Base-by-base conservation (phyloP, 2,888 invertebrate genomes). In the Rhorus exstirpatorius region DNA sequence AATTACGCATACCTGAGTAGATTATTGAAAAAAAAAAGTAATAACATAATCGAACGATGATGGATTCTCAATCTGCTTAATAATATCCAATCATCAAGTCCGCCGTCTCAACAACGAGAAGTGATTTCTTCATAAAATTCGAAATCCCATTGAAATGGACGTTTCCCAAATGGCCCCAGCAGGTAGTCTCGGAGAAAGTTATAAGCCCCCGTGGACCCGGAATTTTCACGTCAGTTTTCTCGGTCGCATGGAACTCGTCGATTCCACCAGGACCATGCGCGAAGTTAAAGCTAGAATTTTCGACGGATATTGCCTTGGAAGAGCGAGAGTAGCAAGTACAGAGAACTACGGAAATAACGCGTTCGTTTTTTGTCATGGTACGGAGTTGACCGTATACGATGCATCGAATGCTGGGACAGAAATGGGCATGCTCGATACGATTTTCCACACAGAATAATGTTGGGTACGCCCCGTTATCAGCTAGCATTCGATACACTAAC, bases 181-280 rank as follows among this genome's bases (percentile, higher is more conserved):
- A 21, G 12, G 49, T 8, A 49, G 46, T 46, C 31, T 24, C 31
- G 31, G 17, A 63, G 19, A 63, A 65, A 65, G 65, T 65, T 65
- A 49, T 49, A 49, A 49, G 49, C 24, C 12, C 49, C 7, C 17
- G 49, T 49, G 17, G 4, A 1, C 8, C 65, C 26, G 26, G 26
- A 26, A 65, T 65, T 46, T 26, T 46, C 26, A n/a, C 46, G 26
- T 65, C 46, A 46, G 63, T 24, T 46, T 65, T 46, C 63, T 65
- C 10, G 24, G 26, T 65, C 63, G 14, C 6, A n/a, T 49, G 49
- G 6, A 67, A 49, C 65, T 67, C 19, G 49, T 49, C 31, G 49
- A 49, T 67, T 67, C 49, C 17, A 12, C 31, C 10, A 49, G 31
- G 49, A 31, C 12, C 49, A 19, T 67, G 17, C 17, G 49, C 14